Percentiles rank a stretch among this genome's conserved stretches.
These are phyloP conservation scores for Drosophila testacea DNA, from an alignment of 2,888 invertebrate species.

Conservation along the genomic window DNA sequence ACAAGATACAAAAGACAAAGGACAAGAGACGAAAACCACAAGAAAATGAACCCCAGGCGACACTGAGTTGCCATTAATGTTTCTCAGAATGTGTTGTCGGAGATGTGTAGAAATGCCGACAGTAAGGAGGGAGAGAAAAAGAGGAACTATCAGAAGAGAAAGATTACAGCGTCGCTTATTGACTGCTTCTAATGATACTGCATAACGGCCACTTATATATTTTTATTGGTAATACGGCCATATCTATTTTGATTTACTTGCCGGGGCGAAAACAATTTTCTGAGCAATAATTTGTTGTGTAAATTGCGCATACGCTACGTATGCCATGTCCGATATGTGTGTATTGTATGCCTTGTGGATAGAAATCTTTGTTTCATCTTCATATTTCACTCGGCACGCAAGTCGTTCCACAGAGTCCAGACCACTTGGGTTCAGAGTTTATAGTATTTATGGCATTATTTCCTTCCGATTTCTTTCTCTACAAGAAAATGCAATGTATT, in stretches of 20 bases:
- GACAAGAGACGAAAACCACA: conserved; percentile 34
- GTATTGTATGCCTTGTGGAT: conserved; percentile 13
- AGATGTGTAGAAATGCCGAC: conserved; percentile 1
- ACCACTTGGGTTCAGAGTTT: conserved; percentile 40
- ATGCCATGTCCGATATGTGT: conserved; percentile 19
- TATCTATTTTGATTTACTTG: conserved; percentile 73
- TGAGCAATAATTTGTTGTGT: conserved; percentile 43
- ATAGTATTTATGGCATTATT: conserved; percentile 58
- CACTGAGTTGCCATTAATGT: conserved; percentile 28
- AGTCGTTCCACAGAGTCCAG: conserved; percentile 40
- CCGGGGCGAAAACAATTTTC: conserved; percentile 63
- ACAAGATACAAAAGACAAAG: conserved; percentile 16
- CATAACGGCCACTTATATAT: conserved; percentile 77
- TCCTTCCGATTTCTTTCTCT: conserved; percentile 15
- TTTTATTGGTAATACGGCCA: conserved; percentile 62
- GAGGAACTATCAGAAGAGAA: conserved; percentile 12
- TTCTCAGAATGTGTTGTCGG: conserved; percentile 13
- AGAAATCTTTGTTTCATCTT: conserved; percentile 29
- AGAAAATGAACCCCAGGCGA: conserved; percentile 54
- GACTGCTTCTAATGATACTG: conserved; percentile 67
- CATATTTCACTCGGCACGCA: conserved; percentile 48
- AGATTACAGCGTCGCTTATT: conserved; percentile 45
- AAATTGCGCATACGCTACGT: conserved; percentile 58
- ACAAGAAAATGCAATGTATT: neutral
- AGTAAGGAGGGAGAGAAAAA: conserved; percentile 12